These are phyloP conservation scores for Parochlus steinenii DNA, from an alignment of 2,888 invertebrate species.

Conservation along the genomic window DNA sequence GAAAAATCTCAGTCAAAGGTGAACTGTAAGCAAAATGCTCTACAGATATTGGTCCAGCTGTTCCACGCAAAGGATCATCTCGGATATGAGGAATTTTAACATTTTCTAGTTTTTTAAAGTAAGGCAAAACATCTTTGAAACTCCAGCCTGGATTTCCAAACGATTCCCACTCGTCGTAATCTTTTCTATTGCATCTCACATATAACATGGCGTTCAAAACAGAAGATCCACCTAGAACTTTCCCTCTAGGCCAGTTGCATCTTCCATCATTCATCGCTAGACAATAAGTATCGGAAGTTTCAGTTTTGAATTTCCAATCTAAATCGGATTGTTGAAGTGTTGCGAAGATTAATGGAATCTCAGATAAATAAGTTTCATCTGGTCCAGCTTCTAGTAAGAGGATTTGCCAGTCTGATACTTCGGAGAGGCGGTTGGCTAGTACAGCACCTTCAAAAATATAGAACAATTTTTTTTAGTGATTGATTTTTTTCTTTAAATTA, in stretches of 20 bases:
- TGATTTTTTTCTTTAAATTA: too few relatives aligned
- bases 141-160: conserved; percentile 66
- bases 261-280: conserved; percentile 43
- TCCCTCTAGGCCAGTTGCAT: conserved; percentile 65
- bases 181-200: conserved; percentile 62
- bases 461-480: too few relatives aligned
- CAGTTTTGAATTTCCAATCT: conserved; percentile 71
- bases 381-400: conserved; percentile 66
- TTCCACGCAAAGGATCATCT: conserved; percentile 46
- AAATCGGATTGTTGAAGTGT: conserved; percentile 51
- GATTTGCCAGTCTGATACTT: conserved; percentile 52
- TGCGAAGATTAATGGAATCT: conserved; percentile 55
- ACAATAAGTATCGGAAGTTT: conserved; percentile 51
- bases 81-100: conserved; percentile 45
- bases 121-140: conserved; percentile 52
- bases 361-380: conserved; percentile 53
- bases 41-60: conserved; percentile 53
- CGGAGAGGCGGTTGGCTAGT: conserved; percentile 59
- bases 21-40: conserved; percentile 56
- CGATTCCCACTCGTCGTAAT: conserved; percentile 72
- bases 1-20: conserved; percentile 48
- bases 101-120: conserved; percentile 68
- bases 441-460: too few relatives aligned
- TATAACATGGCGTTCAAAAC: conserved; percentile 83
- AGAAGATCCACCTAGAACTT: conserved; percentile 64